A percentile compares a stretch with the other conserved stretches of the same genome.
Evolutionary conservation across 1,140 invertebrate genomes (phyloP).

Genomic region (Drosophila ercepeae): DNA sequence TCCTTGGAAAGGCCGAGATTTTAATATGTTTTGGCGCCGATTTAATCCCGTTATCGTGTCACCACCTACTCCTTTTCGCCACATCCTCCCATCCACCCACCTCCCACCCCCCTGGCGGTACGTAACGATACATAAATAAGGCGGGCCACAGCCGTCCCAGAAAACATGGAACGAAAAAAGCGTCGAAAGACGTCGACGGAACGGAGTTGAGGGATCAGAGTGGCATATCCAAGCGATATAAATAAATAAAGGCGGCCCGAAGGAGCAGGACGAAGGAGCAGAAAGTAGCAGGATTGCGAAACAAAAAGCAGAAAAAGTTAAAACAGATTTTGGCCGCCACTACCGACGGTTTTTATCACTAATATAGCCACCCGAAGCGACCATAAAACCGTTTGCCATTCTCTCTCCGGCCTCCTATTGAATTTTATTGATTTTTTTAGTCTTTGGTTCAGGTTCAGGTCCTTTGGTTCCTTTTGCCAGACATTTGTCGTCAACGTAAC

Average conservation of each 20-base stretch:
- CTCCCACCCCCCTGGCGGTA: not conserved
- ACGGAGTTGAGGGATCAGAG: conserved; percentile 19
- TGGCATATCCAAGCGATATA: conserved; percentile 32
- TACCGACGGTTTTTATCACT: conserved; percentile 35
- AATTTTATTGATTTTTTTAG: conserved; percentile 74
- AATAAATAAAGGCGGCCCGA: conserved; percentile 51
- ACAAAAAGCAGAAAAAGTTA: conserved; percentile 55
- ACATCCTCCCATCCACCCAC: not conserved
- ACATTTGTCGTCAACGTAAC: conserved; percentile 71
- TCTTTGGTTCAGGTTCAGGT: conserved; percentile 4
- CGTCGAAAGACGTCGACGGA: conserved; percentile 1
- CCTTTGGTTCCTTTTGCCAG: conserved; percentile 12
- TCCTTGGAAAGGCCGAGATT: not conserved
- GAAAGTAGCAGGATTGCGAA: not conserved
- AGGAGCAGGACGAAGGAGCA: not conserved
- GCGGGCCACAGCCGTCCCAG: not conserved
- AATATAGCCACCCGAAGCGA: conserved; percentile 51
- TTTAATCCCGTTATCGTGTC: conserved; percentile 2
- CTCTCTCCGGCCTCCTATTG: conserved; percentile 62
- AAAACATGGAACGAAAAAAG: not conserved
- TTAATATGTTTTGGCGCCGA: conserved; percentile 1
- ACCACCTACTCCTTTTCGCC: not conserved
- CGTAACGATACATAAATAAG: conserved; percentile 1
- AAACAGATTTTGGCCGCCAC: conserved; percentile 68
- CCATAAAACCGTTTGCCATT: conserved; percentile 68